Conservation (phyloP, 2,888 invertebrate genomes). For the Podabrus alpinus region DNA sequence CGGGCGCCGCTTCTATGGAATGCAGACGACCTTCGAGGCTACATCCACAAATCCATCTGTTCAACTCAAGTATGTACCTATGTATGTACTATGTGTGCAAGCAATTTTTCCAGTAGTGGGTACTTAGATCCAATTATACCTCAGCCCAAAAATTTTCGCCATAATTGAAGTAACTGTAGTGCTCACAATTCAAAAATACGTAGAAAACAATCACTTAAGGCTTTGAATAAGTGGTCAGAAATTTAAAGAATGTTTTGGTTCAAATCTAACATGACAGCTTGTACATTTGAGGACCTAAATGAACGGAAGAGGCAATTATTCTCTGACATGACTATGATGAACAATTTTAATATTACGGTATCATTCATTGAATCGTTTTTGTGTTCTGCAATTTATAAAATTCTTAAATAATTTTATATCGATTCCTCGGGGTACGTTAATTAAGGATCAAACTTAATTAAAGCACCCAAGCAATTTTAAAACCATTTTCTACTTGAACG, state of each 20-base stretch:
- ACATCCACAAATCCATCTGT: conserved; percentile 28
- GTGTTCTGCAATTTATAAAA: not conserved
- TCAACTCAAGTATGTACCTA: conserved; percentile 5
- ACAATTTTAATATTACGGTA: conserved; percentile 5
- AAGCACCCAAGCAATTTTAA: not conserved
- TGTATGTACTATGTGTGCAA: conserved; percentile 2
- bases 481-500: not conserved
- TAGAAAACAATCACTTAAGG: not conserved
- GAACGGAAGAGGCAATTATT: conserved; percentile 5
- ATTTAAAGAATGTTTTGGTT: conserved; percentile 17
- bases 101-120: not conserved
- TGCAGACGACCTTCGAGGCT: conserved; percentile 47
- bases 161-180: not conserved
- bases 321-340: not conserved
- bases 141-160: not conserved
- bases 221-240: not conserved
- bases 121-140: not conserved
- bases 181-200: not conserved
- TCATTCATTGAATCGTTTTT: conserved; percentile 2
- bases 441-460: not conserved
- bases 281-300: not conserved
- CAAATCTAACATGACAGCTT: conserved; percentile 8
- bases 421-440: not conserved
- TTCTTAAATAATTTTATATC: not conserved
- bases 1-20: conserved; percentile 46